A percentile compares a stretch with the other conserved stretches of the same genome.
These are phyloP conservation scores for Drosophila kokeensis DNA, from an alignment of 2,888 invertebrate genomes.

Conservation along the genomic window DNA sequence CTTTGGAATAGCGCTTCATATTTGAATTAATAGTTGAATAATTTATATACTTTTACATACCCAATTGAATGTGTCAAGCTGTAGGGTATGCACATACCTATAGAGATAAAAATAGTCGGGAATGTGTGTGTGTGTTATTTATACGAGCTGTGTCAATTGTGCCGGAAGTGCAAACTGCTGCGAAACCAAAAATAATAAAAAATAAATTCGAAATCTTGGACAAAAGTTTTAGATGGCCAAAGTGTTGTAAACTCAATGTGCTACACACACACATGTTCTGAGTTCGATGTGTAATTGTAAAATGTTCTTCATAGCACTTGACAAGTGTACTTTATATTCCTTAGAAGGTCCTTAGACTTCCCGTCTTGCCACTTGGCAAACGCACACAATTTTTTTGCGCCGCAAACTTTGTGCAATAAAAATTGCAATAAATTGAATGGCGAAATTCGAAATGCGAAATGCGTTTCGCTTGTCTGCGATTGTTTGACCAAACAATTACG, in stretches of 20 bases:
- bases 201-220: conserved; percentile 42
- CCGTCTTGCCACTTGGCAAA: conserved; percentile 58
- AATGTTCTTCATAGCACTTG: conserved; percentile 57
- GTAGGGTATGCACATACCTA: background rate
- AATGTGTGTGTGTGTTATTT: background rate
- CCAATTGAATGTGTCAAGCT: background rate
- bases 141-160: conserved; percentile 18
- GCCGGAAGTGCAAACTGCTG: conserved; percentile 73
- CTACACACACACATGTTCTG: background rate
- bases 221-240: conserved; percentile 41
- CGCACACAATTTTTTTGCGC: conserved; percentile 53
- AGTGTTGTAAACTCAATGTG: conserved; percentile 41
- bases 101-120: background rate
- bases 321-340: conserved; percentile 68
- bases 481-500: conserved; percentile 53
- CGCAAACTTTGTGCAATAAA: conserved; percentile 57
- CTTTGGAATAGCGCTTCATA: background rate
- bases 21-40: conserved; percentile 21
- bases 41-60: background rate
- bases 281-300: conserved; percentile 69
- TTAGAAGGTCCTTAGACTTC: conserved; percentile 23
- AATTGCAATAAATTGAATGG: conserved; percentile 75
- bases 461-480: conserved; percentile 44
- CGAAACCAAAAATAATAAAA: conserved; percentile 32
- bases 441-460: background rate